A percentile compares a stretch with the other conserved stretches of the same genome.
Evolutionary conservation across 2,113 vertebrate species (phyloP).

Genomic region (Pteruthius melanotis): DNA sequence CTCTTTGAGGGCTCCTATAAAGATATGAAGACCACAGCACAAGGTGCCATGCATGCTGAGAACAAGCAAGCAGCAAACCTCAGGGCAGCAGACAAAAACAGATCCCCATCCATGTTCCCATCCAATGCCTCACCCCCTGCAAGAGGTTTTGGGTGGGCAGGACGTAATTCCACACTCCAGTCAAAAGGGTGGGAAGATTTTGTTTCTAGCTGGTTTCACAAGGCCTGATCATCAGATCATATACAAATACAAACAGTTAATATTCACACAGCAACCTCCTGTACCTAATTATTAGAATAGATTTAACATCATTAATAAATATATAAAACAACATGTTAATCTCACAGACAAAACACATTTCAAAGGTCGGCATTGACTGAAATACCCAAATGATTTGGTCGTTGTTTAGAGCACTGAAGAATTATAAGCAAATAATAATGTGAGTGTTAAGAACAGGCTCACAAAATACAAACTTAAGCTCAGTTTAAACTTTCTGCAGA

Average conservation of each 20-base stretch:
- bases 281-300: neutral
- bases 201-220: neutral
- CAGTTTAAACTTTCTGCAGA: neutral
- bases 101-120: neutral
- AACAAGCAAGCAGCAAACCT: constrained; percentile 14
- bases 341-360: constrained; percentile 35
- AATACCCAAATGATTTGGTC: neutral
- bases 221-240: neutral
- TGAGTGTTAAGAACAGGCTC: neutral
- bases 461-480: neutral
- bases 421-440: neutral
- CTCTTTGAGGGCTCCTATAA: neutral
- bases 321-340: constrained; percentile 29
- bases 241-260: neutral
- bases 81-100: constrained; percentile 3
- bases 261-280: neutral
- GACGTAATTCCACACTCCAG: neutral
- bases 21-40: neutral
- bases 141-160: neutral
- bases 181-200: neutral
- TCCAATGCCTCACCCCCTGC: neutral
- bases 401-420: neutral
- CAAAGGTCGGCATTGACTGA: neutral
- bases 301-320: constrained; percentile 57
- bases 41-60: neutral